Evolutionary conservation across 2,113 vertebrate species (phyloP).

Genomic region (Empidonax traillii): DNA sequence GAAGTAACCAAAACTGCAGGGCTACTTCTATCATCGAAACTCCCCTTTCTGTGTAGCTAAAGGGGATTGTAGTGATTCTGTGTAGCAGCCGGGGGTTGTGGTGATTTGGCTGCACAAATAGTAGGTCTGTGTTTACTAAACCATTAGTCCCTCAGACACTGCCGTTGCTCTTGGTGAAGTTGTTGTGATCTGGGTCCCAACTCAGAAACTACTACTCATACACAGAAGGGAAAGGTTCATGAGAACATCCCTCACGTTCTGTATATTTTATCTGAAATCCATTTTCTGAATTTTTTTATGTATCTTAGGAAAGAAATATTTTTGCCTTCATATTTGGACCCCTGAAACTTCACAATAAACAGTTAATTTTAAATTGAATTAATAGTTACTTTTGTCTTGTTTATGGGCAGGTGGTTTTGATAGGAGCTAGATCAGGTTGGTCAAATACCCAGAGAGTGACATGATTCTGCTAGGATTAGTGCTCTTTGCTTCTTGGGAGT

Average conservation of each 20-base stretch:
- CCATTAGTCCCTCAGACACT: not conserved
- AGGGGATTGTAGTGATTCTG: not conserved
- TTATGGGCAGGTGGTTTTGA: not conserved
- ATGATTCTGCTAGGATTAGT: not conserved
- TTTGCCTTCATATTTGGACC: not conserved
- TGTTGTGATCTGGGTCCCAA: not conserved
- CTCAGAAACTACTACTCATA: not conserved
- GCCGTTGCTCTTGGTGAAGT: not conserved
- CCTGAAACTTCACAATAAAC: not conserved
- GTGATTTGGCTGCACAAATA: not conserved
- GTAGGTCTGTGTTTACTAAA: accelerated
- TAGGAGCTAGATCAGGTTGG: not conserved
- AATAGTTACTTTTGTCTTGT: not conserved
- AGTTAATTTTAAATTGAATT: not conserved
- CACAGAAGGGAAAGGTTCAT: not conserved
- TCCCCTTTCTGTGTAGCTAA: not conserved
- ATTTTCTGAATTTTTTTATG: not conserved
- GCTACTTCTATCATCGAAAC: not conserved
- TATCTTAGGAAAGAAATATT: not conserved
- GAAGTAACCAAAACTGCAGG: not conserved
- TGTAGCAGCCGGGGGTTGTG: not conserved
- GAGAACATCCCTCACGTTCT: not conserved
- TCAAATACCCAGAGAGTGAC: not conserved
- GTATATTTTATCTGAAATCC: not conserved
- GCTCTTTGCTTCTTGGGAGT: not conserved